Conservation (phyloP, 23 tunicate genomes). For the Halocynthia aurantium region DNA sequence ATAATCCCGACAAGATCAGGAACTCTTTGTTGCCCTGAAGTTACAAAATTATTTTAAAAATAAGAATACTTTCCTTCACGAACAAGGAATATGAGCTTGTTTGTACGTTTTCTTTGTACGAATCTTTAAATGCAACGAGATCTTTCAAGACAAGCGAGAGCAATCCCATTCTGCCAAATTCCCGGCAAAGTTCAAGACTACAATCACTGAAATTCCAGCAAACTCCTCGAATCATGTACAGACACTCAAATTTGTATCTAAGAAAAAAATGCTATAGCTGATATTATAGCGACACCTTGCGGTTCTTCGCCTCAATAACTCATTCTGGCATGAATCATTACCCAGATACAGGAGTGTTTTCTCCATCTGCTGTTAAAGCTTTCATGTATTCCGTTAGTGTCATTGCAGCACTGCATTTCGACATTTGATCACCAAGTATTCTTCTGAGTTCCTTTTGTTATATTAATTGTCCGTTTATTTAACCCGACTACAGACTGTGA, state of each 20-base stretch:
- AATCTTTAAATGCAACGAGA: conserved; percentile 15
- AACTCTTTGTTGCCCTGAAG: not conserved
- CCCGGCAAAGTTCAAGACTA: conserved; percentile 24
- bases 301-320: not conserved
- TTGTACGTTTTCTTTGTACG: conserved; percentile 13
- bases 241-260: conserved; percentile 40
- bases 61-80: not conserved
- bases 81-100: not conserved
- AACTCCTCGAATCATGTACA: conserved; percentile 14
- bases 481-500: not conserved
- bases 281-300: too few relatives aligned
- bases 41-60: not conserved
- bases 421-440: conserved; percentile 53
- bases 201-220: conserved; percentile 63
- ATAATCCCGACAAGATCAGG: conserved; percentile 33
- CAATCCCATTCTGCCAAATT: conserved; percentile 40
- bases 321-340: not conserved
- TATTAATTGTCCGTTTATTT: too few relatives aligned
- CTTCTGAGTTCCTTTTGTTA: conserved; percentile 27
- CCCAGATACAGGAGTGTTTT: conserved; percentile 35
- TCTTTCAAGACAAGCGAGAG: conserved; percentile 27
- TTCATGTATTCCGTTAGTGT: conserved; percentile 40
- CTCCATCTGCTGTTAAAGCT: conserved; percentile 31
- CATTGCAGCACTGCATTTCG: conserved; percentile 22
- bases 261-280: not conserved